These are phyloP conservation scores for Thyatira batis DNA, from an alignment of 2,888 invertebrate species.

Conservation along the genomic window DNA sequence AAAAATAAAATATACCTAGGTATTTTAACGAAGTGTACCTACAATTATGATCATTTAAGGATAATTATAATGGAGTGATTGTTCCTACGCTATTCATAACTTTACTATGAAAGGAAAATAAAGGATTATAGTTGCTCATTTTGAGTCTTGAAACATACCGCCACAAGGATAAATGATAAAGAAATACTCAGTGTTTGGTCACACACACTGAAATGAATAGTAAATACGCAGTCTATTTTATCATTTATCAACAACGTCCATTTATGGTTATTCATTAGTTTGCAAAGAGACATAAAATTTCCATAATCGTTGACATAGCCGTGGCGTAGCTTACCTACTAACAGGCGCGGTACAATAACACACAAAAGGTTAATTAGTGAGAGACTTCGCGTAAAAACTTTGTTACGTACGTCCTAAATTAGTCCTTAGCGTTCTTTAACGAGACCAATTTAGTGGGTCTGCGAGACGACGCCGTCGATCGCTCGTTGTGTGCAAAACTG, in stretches of 20 bases:
- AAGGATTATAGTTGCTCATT: conserved; percentile 21
- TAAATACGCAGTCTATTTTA: conserved; percentile 28
- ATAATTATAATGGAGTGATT: conserved; percentile 23
- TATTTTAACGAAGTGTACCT: conserved; percentile 29
- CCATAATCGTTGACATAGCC: conserved; percentile 44
- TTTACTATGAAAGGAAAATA: conserved; percentile 26
- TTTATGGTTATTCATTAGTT: conserved; percentile 50
- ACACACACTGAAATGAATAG: conserved; percentile 34
- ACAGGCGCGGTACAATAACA: conserved; percentile 29
- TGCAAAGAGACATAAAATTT: conserved; percentile 41
- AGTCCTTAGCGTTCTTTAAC: conserved; percentile 70
- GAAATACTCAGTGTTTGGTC: conserved; percentile 26
- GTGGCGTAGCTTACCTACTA: conserved; percentile 36
- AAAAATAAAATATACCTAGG: conserved; percentile 21
- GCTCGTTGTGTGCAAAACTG: conserved; percentile 71
- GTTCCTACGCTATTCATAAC: conserved; percentile 17
- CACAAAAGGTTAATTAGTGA: conserved; percentile 43
- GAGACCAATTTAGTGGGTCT: conserved; percentile 70
- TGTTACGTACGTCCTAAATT: conserved; percentile 68
- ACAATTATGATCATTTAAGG: conserved; percentile 22
- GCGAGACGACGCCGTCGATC: conserved; percentile 61
- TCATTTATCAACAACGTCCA: conserved; percentile 38
- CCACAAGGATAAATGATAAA: conserved; percentile 14
- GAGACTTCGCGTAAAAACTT: conserved; percentile 60
- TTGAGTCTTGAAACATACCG: conserved; percentile 18